Percentiles rank a stretch among this genome's conserved stretches.
phyloP scores from a whole-genome alignment of 2,797 vertebrate genomes.

The Danio aesculapii region DNA sequence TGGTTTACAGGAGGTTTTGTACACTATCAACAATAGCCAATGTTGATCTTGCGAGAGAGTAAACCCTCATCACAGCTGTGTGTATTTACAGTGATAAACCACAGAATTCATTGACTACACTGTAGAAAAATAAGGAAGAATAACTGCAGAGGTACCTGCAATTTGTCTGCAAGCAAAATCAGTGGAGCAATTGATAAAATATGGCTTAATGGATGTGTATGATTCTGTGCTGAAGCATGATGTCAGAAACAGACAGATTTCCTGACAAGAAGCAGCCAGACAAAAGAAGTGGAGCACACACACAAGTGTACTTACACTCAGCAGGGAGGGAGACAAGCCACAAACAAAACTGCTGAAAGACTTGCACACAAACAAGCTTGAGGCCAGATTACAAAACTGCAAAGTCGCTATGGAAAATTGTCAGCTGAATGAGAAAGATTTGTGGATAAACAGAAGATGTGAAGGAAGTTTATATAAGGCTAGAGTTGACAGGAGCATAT shows the following conservation, averaged over 20 bases:
- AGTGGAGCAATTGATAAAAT: background rate
- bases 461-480: conserved; percentile 33
- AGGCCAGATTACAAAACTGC: background rate
- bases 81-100: background rate
- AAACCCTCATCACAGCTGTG: background rate
- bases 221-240: background rate
- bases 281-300: conserved; percentile 21
- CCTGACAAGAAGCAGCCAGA: background rate
- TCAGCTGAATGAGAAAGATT: conserved; percentile 12
- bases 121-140: background rate
- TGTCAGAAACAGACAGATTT: conserved; percentile 1
- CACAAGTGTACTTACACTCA: conserved; percentile 72
- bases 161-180: background rate
- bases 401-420: conserved; percentile 19
- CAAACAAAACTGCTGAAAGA: conserved; percentile 39
- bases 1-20: background rate
- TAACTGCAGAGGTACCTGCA: background rate
- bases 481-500: conserved; percentile 17
- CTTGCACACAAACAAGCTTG: conserved; percentile 28
- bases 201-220: background rate
- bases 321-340: conserved; percentile 66
- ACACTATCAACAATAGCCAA: background rate
- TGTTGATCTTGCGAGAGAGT: background rate
- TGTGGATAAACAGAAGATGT: background rate
- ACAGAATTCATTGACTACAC: background rate